phyloP scores from a whole-genome alignment of 2,113 vertebrate species.

The Cercocebus atys region DNA sequence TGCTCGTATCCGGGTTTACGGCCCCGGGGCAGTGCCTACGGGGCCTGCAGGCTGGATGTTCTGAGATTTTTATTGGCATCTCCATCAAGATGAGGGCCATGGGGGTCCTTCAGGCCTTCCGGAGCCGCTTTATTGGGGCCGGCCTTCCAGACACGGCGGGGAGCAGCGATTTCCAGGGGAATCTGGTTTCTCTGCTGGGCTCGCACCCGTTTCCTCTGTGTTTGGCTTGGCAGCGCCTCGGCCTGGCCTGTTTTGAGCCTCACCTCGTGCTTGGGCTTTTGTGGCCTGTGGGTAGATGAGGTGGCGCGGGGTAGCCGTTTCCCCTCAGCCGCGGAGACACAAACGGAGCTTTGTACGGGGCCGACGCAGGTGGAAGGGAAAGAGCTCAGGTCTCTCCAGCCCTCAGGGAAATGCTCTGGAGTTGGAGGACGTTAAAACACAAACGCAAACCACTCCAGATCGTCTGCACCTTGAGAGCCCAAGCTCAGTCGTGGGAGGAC shows the following conservation, averaged over 20 bases:
- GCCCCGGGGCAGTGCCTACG: slow-evolving; percentile 75
- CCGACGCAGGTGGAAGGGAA: slow-evolving; percentile 77
- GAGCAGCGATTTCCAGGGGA: slow-evolving; percentile 82
- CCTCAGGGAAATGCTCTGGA: slow-evolving; percentile 7
- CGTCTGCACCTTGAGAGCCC: slow-evolving; percentile 15
- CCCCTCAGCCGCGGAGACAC: slow-evolving; percentile 63
- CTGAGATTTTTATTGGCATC: slow-evolving; percentile 86
- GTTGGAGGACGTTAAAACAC: slow-evolving; percentile 62
- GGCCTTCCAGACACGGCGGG: slow-evolving; percentile 81
- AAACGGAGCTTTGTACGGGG: slow-evolving; percentile 69
- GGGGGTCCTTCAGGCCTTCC: slow-evolving; percentile 86
- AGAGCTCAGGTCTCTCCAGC: background rate
- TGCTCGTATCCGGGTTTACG: slow-evolving; percentile 84
- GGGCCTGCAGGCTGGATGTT: slow-evolving; percentile 85
- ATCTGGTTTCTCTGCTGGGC: slow-evolving; percentile 84
- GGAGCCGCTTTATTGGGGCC: slow-evolving; percentile 84
- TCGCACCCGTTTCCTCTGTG: slow-evolving; percentile 71
- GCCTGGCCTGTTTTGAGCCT: slow-evolving; percentile 57
- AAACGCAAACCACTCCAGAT: slow-evolving; percentile 24
- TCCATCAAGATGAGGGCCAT: slow-evolving; percentile 83
- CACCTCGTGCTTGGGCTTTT: slow-evolving; percentile 62
- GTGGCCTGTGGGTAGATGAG: slow-evolving; percentile 61
- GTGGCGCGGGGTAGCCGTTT: slow-evolving; percentile 45
- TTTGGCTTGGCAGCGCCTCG: slow-evolving; percentile 84
- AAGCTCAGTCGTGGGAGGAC: background rate